A percentile compares a stretch with the other conserved stretches of the same genome.
Conservation (phyloP, 2,113 vertebrate species). For the Lota lota region DNA sequence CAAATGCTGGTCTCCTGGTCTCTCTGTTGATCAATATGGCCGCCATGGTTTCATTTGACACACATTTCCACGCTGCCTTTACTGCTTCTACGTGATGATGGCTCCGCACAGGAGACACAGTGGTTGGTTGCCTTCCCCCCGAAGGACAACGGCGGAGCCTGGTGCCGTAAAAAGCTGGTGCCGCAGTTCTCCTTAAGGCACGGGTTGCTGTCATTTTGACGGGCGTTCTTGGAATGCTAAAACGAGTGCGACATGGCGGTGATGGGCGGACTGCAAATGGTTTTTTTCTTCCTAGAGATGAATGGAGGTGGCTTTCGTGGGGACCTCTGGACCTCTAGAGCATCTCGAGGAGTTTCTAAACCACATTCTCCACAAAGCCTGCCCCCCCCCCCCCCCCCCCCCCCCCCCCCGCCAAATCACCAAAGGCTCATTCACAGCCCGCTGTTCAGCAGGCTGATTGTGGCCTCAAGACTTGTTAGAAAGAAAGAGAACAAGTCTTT, state of each 20-base stretch:
- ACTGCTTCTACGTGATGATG: slow-evolving; percentile 23
- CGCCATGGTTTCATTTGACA: too few relatives aligned
- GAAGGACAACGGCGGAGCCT: not conserved
- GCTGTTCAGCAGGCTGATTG: slow-evolving; percentile 50
- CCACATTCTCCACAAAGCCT: slow-evolving; percentile 45
- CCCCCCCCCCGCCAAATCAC: too few relatives aligned
- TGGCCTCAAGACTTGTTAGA: slow-evolving; percentile 32
- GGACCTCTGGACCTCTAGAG: slow-evolving; percentile 39
- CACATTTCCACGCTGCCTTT: too few relatives aligned
- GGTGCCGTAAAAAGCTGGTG: too few relatives aligned
- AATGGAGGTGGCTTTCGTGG: slow-evolving; percentile 40
- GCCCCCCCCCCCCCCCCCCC: too few relatives aligned
- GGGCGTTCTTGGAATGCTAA: slow-evolving; percentile 22
- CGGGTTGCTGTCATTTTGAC: slow-evolving; percentile 11
- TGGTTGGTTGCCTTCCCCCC: slow-evolving; percentile 27
- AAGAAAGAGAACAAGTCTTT: slow-evolving; percentile 35
- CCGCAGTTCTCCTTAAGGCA: slow-evolving; percentile 16
- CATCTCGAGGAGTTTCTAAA: slow-evolving; percentile 47
- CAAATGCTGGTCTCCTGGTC: not conserved
- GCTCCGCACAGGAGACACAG: slow-evolving; percentile 14
- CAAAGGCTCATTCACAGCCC: slow-evolving; percentile 59
- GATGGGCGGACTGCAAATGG: not conserved
- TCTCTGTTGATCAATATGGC: too few relatives aligned
- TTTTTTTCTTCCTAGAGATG: slow-evolving; percentile 25
- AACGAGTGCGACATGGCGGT: not conserved